phyloP scores from a whole-genome alignment of 2,113 vertebrate genomes.

The Ploceus nigricollis region DNA sequence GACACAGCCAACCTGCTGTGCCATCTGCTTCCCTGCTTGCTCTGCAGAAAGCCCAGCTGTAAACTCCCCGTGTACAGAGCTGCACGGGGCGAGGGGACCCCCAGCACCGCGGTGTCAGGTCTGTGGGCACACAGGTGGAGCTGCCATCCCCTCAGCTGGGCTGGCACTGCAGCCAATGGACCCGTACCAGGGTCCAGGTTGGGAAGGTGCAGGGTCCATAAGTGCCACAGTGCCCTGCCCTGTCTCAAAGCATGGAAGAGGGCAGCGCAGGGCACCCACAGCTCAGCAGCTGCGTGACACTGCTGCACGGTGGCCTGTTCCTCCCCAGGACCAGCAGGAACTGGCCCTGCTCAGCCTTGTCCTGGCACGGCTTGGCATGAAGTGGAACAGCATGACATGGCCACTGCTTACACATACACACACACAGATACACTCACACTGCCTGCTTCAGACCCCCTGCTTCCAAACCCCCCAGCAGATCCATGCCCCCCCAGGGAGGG shows the following conservation, averaged over 20 bases:
- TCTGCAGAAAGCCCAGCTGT: not conserved
- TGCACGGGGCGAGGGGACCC: fast-evolving
- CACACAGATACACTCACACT: fast-evolving
- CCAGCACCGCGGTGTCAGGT: fast-evolving
- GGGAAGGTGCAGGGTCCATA: fast-evolving
- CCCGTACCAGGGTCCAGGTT: fast-evolving
- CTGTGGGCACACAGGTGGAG: not conserved
- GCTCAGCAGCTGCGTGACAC: not conserved
- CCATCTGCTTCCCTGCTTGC: not conserved
- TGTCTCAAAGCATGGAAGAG: fast-evolving
- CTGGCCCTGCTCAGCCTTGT: not conserved
- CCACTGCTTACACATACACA: not conserved
- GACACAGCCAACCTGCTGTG: not conserved
- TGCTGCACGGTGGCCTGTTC: fast-evolving
- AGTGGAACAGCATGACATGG: fast-evolving
- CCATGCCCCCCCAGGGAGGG: not conserved
- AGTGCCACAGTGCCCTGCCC: not conserved
- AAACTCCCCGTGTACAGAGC: fast-evolving
- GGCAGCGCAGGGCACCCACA: not conserved
- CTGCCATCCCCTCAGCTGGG: not conserved
- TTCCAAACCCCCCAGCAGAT: fast-evolving
- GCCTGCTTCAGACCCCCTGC: fast-evolving
- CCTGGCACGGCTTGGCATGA: fast-evolving
- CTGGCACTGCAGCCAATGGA: fast-evolving
- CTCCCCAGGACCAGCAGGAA: not conserved